These are phyloP conservation scores for Crocuta crocuta DNA, from an alignment of 2,113 vertebrate genomes.

Conservation along the genomic window DNA sequence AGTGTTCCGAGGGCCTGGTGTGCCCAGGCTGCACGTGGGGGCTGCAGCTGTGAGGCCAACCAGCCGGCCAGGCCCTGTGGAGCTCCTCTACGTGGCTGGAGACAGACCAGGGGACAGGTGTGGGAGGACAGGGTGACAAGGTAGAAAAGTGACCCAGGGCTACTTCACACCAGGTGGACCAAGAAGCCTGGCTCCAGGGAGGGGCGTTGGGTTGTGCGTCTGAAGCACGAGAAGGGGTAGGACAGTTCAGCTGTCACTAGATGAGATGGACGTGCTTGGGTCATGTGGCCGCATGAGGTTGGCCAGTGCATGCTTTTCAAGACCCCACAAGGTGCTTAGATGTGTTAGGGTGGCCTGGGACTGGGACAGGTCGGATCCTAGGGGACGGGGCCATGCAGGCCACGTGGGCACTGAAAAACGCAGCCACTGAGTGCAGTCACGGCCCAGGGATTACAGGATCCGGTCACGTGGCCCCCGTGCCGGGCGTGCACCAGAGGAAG, in stretches of 20 bases:
- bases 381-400: background rate
- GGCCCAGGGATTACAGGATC: too few species aligned
- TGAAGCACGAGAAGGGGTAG: accelerated
- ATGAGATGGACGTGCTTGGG: background rate
- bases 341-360: too few species aligned
- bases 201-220: accelerated
- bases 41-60: accelerated
- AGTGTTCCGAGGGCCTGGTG: background rate
- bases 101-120: background rate
- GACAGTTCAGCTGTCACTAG: accelerated
- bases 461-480: too few species aligned
- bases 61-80: background rate
- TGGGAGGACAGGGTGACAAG: background rate
- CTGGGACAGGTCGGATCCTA: accelerated
- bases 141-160: too few species aligned
- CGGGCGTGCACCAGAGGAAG: background rate
- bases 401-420: background rate
- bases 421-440: background rate
- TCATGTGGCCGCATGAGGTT: accelerated
- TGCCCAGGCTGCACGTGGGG: background rate
- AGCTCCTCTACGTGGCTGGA: background rate
- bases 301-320: accelerated
- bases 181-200: background rate
- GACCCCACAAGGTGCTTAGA: background rate
- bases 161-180: background rate